Evolutionary conservation across 1,140 invertebrate species (phyloP).

Genomic region (Danaus melanippus): DNA sequence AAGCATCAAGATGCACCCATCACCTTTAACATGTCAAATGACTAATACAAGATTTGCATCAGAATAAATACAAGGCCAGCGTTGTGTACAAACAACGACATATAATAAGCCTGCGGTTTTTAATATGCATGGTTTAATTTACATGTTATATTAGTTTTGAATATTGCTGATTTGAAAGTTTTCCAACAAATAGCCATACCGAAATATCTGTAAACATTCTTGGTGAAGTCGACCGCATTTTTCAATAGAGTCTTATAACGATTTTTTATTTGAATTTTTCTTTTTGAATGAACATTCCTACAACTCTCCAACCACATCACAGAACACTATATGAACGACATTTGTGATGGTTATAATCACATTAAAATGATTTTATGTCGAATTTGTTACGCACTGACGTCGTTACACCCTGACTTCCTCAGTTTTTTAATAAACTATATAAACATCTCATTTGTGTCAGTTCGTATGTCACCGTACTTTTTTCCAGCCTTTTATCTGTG

Average conservation of each 20-base stretch:
- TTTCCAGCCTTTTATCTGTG: background rate
- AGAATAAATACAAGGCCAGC: conserved; percentile 16
- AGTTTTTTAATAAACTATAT: conserved; percentile 1
- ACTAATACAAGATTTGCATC: conserved; percentile 6
- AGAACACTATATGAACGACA: background rate
- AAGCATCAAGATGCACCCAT: conserved; percentile 12
- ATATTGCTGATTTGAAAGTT: no score
- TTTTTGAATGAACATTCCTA: background rate
- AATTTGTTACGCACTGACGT: background rate
- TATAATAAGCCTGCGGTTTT: conserved; percentile 4
- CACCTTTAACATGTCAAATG: conserved; percentile 17
- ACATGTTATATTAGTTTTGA: background rate
- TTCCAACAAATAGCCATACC: conserved; percentile 32
- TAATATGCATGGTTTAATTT: conserved; percentile 5
- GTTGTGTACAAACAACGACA: conserved; percentile 15
- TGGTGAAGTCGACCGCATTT: conserved; percentile 28
- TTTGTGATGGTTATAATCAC: background rate
- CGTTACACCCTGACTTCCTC: conserved; percentile 2
- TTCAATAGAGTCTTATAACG: conserved; percentile 11
- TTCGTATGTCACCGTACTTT: background rate
- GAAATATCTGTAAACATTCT: conserved; percentile 34
- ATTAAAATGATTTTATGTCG: no score
- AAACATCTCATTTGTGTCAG: background rate
- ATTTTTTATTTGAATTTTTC: background rate
- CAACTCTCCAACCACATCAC: no score